phyloP scores from a whole-genome alignment of 2,888 invertebrate genomes.

The Temnothorax rugatulus region DNA sequence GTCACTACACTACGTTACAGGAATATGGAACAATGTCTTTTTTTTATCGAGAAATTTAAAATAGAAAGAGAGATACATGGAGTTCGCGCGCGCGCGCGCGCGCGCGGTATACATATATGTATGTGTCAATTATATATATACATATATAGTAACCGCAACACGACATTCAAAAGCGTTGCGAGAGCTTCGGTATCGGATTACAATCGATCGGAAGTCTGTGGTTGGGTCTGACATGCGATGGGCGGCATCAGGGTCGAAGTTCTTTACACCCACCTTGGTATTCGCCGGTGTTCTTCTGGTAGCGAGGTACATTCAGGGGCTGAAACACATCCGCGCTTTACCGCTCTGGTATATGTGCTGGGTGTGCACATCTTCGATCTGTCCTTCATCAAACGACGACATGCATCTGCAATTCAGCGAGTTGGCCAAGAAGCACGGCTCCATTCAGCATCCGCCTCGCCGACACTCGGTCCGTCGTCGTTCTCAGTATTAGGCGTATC shows the following conservation, averaged over 20 bases:
- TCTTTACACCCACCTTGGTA: not conserved
- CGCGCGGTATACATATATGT: not conserved
- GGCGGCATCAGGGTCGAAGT: not conserved
- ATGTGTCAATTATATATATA: not conserved
- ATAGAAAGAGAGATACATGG: not conserved
- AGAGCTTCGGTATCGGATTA: constrained; percentile 1
- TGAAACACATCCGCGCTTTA: not conserved
- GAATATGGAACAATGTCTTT: not conserved
- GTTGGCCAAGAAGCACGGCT: constrained; percentile 6
- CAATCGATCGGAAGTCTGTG: constrained; percentile 10
- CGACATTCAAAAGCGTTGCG: constrained; percentile 7
- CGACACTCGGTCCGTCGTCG: not conserved
- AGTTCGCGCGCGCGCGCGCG: too few species aligned
- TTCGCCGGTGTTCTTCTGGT: not conserved
- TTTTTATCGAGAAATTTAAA: not conserved
- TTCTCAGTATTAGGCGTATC: not conserved
- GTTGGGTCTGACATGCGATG: not conserved
- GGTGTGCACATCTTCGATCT: not conserved
- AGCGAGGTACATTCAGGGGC: not conserved
- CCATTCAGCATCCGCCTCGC: not conserved
- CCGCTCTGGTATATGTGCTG: not conserved
- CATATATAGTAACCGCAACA: not conserved
- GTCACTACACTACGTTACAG: not conserved
- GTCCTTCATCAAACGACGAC: constrained; percentile 12
- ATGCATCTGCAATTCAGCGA: constrained; percentile 12